Conservation (phyloP, 2,797 vertebrate species). For the Anabas testudineus region DNA sequence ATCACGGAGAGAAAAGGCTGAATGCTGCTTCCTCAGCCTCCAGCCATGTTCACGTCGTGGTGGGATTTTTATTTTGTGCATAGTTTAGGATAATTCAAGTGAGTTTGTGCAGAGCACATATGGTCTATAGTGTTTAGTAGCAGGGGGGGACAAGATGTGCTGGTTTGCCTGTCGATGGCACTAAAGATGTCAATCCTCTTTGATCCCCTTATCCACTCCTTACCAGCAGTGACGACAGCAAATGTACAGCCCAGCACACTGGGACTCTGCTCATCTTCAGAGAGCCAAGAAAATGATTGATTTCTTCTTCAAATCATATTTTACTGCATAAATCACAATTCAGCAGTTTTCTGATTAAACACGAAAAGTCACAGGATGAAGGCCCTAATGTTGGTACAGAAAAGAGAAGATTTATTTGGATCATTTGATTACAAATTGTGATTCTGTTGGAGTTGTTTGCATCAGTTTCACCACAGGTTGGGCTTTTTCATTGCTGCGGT, state of each 20-base stretch:
- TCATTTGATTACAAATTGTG: neutral
- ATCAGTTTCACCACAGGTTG: neutral
- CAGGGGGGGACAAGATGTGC: conserved; percentile 1
- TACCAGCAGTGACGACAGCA: conserved; percentile 80
- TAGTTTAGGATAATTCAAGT: neutral
- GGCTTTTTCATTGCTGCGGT: neutral
- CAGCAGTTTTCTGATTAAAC: neutral
- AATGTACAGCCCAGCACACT: conserved; percentile 48
- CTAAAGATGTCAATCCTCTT: conserved; percentile 75
- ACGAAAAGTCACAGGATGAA: neutral
- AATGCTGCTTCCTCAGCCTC: neutral
- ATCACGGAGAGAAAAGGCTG: conserved; percentile 23
- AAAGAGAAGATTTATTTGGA: neutral
- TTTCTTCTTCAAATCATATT: neutral
- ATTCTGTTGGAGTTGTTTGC: neutral
- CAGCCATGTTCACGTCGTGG: neutral
- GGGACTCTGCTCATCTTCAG: conserved; percentile 20
- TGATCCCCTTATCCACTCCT: conserved; percentile 82
- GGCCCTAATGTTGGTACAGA: neutral
- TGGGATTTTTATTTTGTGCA: neutral
- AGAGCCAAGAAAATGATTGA: conserved; percentile 1
- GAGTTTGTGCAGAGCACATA: neutral
- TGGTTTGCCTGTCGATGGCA: conserved; percentile 50
- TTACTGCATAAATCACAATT: neutral
- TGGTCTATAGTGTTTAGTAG: neutral